Percentiles rank a stretch among this genome's conserved stretches.
Conservation (phyloP, 2,888 invertebrate species). For the Chymomyza fuscimana region DNA sequence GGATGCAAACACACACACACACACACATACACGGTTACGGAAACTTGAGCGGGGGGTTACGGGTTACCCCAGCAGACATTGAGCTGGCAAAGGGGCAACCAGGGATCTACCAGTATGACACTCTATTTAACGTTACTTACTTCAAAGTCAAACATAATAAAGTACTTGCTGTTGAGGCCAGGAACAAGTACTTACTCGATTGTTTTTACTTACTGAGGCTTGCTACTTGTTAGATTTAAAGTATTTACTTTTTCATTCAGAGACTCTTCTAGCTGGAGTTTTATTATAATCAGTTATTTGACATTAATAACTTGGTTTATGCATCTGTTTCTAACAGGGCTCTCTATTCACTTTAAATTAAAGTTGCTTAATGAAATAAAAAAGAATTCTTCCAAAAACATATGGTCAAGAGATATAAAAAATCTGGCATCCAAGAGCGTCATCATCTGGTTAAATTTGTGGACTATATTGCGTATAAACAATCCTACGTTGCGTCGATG, state of each 20-base stretch:
- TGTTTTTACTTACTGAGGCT: not conserved
- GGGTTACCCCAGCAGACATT: not conserved
- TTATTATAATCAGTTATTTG: not conserved
- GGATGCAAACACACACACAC: not conserved
- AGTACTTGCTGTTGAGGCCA: not conserved
- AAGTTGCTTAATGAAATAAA: no score
- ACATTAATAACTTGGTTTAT: not conserved
- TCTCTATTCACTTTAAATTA: no score
- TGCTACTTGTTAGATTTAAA: not conserved
- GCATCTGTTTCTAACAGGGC: no score
- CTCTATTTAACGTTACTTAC: not conserved
- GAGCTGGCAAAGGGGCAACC: not conserved
- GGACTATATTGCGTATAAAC: no score
- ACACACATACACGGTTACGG: no score
- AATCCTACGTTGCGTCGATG: no score
- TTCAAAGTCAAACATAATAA: not conserved
- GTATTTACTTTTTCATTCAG: not conserved
- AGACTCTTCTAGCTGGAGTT: not conserved
- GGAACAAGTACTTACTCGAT: not conserved
- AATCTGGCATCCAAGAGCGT: no score
- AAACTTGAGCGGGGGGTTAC: no score
- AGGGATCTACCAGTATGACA: not conserved
- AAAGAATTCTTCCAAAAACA: no score
- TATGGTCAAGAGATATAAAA: no score
- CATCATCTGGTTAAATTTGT: no score